Evolutionary conservation across 2,797 vertebrate genomes (phyloP).

Genomic region (Varecia variegata): DNA sequence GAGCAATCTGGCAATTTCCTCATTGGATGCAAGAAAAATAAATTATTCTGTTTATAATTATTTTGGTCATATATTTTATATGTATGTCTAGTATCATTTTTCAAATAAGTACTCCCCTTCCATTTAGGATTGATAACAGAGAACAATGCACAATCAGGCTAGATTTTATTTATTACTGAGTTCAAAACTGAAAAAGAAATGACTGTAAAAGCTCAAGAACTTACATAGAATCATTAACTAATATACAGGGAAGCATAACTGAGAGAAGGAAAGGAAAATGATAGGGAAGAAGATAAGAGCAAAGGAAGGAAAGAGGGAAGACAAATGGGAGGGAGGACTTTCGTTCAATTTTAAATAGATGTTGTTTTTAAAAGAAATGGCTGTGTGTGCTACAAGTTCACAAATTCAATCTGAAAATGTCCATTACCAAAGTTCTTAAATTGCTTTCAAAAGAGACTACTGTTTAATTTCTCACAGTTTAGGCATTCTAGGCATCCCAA

Average conservation of each 20-base stretch:
- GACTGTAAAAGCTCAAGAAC: background rate
- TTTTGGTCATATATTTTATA: constrained; percentile 26
- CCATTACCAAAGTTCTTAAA: background rate
- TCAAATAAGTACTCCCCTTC: background rate
- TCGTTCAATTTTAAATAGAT: constrained; percentile 12
- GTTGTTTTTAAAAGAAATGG: background rate
- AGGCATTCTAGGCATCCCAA: background rate
- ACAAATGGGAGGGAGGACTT: background rate
- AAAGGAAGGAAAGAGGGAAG: background rate
- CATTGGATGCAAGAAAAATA: constrained; percentile 1
- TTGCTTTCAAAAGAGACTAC: constrained; percentile 24
- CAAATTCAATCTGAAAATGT: constrained; percentile 38
- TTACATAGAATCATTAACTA: constrained; percentile 12
- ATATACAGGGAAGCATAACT: background rate
- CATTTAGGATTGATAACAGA: constrained; percentile 40
- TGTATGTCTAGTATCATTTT: background rate
- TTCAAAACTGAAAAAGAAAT: constrained; percentile 40
- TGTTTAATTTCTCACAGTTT: constrained; percentile 34
- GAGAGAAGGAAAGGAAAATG: background rate
- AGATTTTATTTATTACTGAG: constrained; percentile 15
- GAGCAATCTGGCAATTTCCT: constrained; percentile 10
- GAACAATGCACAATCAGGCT: background rate
- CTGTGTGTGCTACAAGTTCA: background rate
- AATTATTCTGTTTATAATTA: constrained; percentile 24
- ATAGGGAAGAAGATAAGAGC: background rate